Evolutionary conservation across 2,888 invertebrate species (phyloP).

Genomic region (Rhagonycha fulva): DNA sequence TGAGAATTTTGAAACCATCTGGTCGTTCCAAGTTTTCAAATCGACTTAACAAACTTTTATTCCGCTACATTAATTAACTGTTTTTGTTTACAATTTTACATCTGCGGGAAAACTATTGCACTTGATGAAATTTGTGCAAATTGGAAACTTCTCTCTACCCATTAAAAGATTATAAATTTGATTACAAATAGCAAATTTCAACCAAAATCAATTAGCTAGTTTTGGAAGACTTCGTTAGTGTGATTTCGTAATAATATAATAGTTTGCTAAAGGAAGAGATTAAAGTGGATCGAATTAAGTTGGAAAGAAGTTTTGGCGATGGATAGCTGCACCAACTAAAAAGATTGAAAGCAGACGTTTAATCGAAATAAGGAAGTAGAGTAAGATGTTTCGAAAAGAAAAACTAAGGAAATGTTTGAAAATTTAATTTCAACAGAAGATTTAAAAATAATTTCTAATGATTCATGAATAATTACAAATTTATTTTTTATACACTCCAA

Average conservation of each 20-base stretch:
- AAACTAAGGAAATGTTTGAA: neutral
- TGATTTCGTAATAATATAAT: too few species aligned
- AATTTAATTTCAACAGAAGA: too few species aligned
- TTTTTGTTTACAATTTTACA: neutral
- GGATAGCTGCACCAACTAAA: too few species aligned
- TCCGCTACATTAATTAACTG: neutral
- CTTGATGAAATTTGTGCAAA: neutral
- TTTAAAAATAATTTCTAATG: neutral
- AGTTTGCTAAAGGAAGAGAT: too few species aligned
- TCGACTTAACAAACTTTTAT: neutral
- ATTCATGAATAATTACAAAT: neutral
- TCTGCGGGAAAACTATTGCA: neutral
- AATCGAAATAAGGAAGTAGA: neutral
- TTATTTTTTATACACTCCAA: neutral
- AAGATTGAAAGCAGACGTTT: neutral
- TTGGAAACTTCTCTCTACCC: neutral
- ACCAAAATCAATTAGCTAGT: neutral
- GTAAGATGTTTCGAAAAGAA: neutral
- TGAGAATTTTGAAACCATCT: neutral
- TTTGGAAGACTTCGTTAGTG: neutral
- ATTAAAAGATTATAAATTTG: neutral
- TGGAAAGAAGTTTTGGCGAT: too few species aligned
- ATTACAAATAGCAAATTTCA: neutral
- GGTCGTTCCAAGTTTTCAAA: neutral
- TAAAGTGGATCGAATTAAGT: too few species aligned